Conservation (phyloP, 2,888 invertebrate genomes). For the Boloria selene region DNA sequence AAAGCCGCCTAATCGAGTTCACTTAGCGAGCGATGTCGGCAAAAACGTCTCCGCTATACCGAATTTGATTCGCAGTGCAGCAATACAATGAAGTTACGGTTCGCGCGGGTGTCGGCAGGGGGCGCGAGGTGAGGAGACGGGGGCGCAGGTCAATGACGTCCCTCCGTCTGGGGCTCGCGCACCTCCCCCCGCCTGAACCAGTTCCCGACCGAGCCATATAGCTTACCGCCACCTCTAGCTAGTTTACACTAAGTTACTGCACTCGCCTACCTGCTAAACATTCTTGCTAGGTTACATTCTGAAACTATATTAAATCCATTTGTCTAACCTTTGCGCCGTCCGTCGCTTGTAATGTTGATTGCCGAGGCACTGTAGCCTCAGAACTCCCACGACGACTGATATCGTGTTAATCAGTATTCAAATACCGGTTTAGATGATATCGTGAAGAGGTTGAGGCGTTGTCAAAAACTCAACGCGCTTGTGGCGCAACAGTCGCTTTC, state of each 20-base stretch:
- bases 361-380: slow-evolving; percentile 23
- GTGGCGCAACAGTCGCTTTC: slow-evolving; percentile 71
- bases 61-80: slow-evolving; percentile 71
- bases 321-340: slow-evolving; percentile 23
- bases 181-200: slow-evolving; percentile 55
- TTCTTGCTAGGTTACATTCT: slow-evolving; percentile 59
- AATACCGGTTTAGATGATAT: slow-evolving; percentile 46
- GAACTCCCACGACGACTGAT: slow-evolving; percentile 42
- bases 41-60: slow-evolving; percentile 61
- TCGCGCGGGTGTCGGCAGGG: slow-evolving; percentile 64
- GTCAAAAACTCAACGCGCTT: slow-evolving; percentile 48
- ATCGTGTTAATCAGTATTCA: slow-evolving; percentile 40
- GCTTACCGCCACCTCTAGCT: slow-evolving; percentile 72
- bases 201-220: slow-evolving; percentile 58
- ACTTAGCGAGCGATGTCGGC: slow-evolving; percentile 40
- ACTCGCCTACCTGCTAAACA: slow-evolving; percentile 64
- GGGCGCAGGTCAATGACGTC: slow-evolving; percentile 77
- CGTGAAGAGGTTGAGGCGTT: slow-evolving; percentile 44
- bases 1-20: slow-evolving; percentile 45
- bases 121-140: slow-evolving; percentile 47
- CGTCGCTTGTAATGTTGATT: slow-evolving; percentile 3
- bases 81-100: slow-evolving; percentile 75
- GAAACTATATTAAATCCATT: slow-evolving; percentile 44
- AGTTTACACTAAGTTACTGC: slow-evolving; percentile 60
- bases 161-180: slow-evolving; percentile 69